Evolutionary conservation across 2,797 vertebrate species (phyloP), one percentile per base, ranked within the genome.

Genomic region (Adelosebastes latens): DNA sequence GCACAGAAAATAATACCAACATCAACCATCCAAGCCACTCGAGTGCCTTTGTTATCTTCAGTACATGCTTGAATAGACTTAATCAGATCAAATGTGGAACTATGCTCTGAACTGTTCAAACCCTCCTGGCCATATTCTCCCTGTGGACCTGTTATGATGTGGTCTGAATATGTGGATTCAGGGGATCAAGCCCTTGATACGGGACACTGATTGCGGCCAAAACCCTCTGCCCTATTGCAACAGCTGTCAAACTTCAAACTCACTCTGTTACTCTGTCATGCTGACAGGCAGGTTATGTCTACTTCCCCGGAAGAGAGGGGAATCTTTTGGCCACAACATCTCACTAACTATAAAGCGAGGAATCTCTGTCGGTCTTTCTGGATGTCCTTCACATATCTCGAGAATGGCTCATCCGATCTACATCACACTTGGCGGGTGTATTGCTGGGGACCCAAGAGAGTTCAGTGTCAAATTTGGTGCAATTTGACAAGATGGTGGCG

Each of bases 51-150:
- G 27, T 63, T 46, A 34, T 14, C 34, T 75, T 34, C n/a, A 64
- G 9, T 52, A 36, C 39, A 60, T 3, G 6, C 31, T 9, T 55
- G 53, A 66, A 31, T 6, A 31, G 31, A 25, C 31, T 29, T 42
- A 79, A 67, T 67, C 32, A 55, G 62, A 62, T 68, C 24, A 74
- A 74, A 78, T 31, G 49, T 61, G 24, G 2, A 59, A 39, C 49
- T 32, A 14, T 10, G 36, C 31, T 12, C 24, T 66, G 24, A 63
- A 20, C 13, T 25, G 49, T 63, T 52, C 29, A 31, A 3, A 36
- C 9, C 11, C 34, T 63, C 11, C 11, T 36, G 14, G 27, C 5
- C 7, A 42, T 24, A 31, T 63, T 46, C 16, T 46, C 61, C 5
- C 29, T 14, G 22, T 39, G 16, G 39, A 71, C 24, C 13, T 46